A percentile compares a stretch with the other conserved stretches of the same genome.
These are phyloP conservation scores for Theonella swinhoei DNA, from an alignment of 37 sponge, comb jelly and placozoan species.

Conservation along the genomic window DNA sequence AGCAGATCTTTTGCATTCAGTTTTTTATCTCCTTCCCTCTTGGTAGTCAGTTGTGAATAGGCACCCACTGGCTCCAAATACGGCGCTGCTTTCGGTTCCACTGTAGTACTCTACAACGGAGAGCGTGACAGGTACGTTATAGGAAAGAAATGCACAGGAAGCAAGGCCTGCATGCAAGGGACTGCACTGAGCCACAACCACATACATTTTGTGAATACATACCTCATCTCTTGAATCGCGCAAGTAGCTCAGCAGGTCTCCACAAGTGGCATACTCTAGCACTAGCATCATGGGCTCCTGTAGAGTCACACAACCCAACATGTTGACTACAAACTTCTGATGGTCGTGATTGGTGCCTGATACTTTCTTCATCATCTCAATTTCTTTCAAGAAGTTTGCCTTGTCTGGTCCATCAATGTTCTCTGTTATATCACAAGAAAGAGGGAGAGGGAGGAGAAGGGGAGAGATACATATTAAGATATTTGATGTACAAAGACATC, in stretches of 20 bases:
- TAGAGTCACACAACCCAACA: conserved; percentile 69
- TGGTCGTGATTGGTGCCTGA: conserved; percentile 28
- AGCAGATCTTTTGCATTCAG: conserved; percentile 34
- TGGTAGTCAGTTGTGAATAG: conserved; percentile 19
- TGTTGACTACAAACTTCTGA: conserved; percentile 66
- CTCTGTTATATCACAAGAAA: not conserved
- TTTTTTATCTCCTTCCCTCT: conserved; percentile 1
- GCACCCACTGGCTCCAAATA: conserved; percentile 27
- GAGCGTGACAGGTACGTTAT: too few species aligned
- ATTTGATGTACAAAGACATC: too few species aligned
- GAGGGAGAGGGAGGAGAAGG: not conserved
- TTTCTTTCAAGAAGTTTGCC: conserved; percentile 66
- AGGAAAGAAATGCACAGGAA: too few species aligned
- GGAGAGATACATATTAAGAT: too few species aligned
- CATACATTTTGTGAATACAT: not conserved
- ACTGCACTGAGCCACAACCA: too few species aligned
- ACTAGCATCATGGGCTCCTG: conserved; percentile 69
- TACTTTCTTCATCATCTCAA: conserved; percentile 77
- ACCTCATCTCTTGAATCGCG: conserved; percentile 34
- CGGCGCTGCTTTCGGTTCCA: not conserved
- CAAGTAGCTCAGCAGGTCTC: conserved; percentile 59
- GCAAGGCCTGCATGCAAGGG: too few species aligned
- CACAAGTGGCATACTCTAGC: conserved; percentile 63
- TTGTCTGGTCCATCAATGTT: conserved; percentile 32
- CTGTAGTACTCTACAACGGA: too few species aligned